phyloP scores from a whole-genome alignment of 2,888 invertebrate species.

The Leucophora obtusa region DNA sequence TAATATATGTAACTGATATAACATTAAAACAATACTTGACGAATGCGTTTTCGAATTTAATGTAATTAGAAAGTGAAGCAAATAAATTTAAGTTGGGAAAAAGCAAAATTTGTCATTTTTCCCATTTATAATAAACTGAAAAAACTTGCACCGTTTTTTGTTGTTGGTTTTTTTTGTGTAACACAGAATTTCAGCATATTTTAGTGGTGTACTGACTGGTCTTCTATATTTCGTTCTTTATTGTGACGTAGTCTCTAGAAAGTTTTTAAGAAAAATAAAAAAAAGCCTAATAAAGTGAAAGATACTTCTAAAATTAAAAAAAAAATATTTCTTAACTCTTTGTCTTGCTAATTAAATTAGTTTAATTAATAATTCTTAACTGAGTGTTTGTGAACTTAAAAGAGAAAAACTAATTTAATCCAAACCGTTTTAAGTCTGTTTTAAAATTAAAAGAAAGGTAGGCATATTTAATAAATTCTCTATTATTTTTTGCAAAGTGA shows the following conservation, averaged over 20 bases:
- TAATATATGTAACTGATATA: no score
- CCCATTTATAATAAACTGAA: constrained; percentile 43
- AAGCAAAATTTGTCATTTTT: constrained; percentile 41
- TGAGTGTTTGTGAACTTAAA: background rate
- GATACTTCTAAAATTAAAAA: constrained; percentile 8
- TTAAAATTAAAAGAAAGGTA: constrained; percentile 55
- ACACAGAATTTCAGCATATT: constrained; percentile 17
- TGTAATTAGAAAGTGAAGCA: background rate
- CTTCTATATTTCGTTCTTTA: background rate
- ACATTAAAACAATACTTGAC: background rate
- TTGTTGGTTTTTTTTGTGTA: constrained; percentile 42
- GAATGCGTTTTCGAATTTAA: background rate
- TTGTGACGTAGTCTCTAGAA: constrained; percentile 7
- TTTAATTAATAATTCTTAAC: background rate
- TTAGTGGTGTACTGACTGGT: constrained; percentile 36
- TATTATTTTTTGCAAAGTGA: background rate
- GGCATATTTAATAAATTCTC: constrained; percentile 23
- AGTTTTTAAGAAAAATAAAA: constrained; percentile 9
- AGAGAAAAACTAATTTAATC: constrained; percentile 7
- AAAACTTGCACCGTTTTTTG: constrained; percentile 55
- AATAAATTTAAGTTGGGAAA: constrained; percentile 40
- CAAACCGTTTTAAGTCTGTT: constrained; percentile 31
- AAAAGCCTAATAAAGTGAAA: constrained; percentile 3
- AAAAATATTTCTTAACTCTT: constrained; percentile 15
- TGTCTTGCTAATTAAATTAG: constrained; percentile 59